Conservation (phyloP, 2,888 invertebrate species). For the Crematogaster levior region DNA sequence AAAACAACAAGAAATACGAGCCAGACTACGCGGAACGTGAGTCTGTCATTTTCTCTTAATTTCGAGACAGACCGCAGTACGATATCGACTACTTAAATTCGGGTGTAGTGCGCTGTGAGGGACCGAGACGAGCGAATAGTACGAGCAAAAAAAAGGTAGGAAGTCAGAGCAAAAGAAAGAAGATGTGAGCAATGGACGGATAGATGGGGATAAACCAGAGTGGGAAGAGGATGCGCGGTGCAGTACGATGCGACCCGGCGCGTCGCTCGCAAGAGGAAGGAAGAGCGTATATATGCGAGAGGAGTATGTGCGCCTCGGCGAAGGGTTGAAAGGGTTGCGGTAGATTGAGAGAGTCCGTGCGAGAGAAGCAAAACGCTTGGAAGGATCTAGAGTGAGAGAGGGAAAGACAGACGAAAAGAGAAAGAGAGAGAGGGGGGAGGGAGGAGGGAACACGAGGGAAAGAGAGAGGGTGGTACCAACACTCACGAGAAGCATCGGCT, state of each 20-base stretch:
- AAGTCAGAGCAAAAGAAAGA: slow-evolving; percentile 55
- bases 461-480: slow-evolving; percentile 20
- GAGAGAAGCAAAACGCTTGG: slow-evolving; percentile 18
- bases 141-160: slow-evolving; percentile 56
- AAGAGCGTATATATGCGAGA: slow-evolving; percentile 56
- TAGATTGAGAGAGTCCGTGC: slow-evolving; percentile 6
- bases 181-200: slow-evolving; percentile 58
- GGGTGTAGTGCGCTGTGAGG: slow-evolving; percentile 68
- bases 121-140: slow-evolving; percentile 30
- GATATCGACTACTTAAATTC: slow-evolving; percentile 83
- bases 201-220: slow-evolving; percentile 66
- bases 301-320: slow-evolving; percentile 48
- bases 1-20: slow-evolving; percentile 51
- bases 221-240: not conserved
- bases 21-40: slow-evolving; percentile 36
- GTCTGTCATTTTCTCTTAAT: slow-evolving; percentile 80
- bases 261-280: slow-evolving; percentile 57
- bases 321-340: slow-evolving; percentile 26
- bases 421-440: not conserved
- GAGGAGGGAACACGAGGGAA: not conserved
- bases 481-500: slow-evolving; percentile 45
- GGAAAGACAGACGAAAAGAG: slow-evolving; percentile 29
- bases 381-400: slow-evolving; percentile 41
- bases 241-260: not conserved
- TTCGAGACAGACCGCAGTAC: slow-evolving; percentile 83